phyloP scores from a whole-genome alignment of 2,888 invertebrate genomes.

The Chrysotoxum bicinctum region DNA sequence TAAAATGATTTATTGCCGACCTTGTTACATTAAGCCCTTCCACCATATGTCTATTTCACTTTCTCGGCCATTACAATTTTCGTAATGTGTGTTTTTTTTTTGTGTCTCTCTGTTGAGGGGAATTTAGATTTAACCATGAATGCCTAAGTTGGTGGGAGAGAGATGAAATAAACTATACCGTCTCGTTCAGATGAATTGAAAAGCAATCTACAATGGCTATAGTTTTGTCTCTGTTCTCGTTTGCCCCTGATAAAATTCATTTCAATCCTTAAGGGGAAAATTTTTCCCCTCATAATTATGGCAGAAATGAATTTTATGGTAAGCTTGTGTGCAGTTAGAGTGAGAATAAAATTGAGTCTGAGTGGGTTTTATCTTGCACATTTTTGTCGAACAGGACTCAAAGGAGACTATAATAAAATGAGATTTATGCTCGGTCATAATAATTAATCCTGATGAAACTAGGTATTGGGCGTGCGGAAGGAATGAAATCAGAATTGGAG shows the following conservation, averaged over 20 bases:
- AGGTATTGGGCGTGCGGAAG: neutral
- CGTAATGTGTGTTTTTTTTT: slow-evolving; percentile 65
- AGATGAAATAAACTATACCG: neutral
- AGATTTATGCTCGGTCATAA: slow-evolving; percentile 66
- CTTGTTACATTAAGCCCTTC: slow-evolving; percentile 81
- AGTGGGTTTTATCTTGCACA: slow-evolving; percentile 22
- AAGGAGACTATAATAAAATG: slow-evolving; percentile 52
- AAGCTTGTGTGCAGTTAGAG: neutral
- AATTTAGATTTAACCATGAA: slow-evolving; percentile 9
- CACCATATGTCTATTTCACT: slow-evolving; percentile 81
- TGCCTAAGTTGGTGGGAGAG: neutral
- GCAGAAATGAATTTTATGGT: slow-evolving; percentile 66
- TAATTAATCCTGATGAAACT: slow-evolving; percentile 54
- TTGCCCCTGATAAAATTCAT: slow-evolving; percentile 56
- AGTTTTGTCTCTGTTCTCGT: slow-evolving; percentile 52
- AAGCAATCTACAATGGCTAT: neutral
- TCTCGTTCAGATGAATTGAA: slow-evolving; percentile 26
- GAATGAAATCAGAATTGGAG: slow-evolving; percentile 24
- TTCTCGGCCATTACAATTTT: slow-evolving; percentile 77
- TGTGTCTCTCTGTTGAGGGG: slow-evolving; percentile 34
- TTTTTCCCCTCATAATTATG: slow-evolving; percentile 64
- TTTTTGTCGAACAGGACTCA: slow-evolving; percentile 43
- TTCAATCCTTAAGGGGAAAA: slow-evolving; percentile 58
- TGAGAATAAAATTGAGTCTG: neutral
- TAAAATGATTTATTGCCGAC: slow-evolving; percentile 81